phyloP scores from a whole-genome alignment of 2,797 vertebrate genomes.

The Myotis vivesi region DNA sequence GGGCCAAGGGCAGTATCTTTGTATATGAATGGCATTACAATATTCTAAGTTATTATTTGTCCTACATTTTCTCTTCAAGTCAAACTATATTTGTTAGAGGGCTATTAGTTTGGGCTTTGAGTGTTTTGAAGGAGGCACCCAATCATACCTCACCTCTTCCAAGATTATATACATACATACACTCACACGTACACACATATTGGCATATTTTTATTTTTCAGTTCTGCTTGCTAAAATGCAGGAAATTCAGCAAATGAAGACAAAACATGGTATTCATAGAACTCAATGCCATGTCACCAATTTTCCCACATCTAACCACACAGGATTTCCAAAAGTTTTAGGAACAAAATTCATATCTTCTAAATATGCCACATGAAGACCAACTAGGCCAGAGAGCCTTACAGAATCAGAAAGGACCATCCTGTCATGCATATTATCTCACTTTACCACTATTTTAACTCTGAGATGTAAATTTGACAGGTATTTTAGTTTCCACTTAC shows the following conservation, averaged over 20 bases:
- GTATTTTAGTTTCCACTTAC: neutral
- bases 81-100: neutral
- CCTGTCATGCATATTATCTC: neutral
- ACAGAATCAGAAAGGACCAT: neutral
- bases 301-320: neutral
- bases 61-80: neutral
- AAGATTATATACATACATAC: neutral
- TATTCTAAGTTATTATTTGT: neutral
- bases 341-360: neutral
- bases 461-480: neutral
- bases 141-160: neutral
- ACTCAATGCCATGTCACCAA: neutral
- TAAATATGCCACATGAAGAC: neutral
- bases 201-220: neutral
- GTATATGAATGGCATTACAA: neutral
- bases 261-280: neutral
- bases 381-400: neutral
- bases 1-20: neutral
- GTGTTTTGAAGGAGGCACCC: neutral
- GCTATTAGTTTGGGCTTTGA: neutral
- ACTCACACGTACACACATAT: neutral
- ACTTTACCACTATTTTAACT: neutral
- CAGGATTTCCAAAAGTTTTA: neutral
- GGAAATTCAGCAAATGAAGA: neutral
- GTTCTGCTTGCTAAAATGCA: neutral